A percentile compares a stretch with the other conserved stretches of the same genome.
phyloP scores from a whole-genome alignment of 2,113 vertebrate genomes.

The Entelurus aequoreus region DNA sequence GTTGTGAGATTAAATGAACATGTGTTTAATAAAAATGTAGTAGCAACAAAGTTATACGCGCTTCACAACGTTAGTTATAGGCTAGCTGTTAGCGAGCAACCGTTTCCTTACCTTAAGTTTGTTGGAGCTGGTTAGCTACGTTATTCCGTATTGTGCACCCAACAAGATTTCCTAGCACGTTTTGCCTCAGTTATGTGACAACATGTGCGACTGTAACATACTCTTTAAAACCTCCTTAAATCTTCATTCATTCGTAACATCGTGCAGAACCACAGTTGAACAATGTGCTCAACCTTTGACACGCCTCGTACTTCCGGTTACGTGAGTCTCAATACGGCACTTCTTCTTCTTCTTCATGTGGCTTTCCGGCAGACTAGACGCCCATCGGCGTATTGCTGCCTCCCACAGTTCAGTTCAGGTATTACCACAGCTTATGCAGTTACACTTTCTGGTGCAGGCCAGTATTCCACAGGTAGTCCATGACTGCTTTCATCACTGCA shows the following conservation, averaged over 20 bases:
- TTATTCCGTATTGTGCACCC: neutral
- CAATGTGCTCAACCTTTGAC: conserved; percentile 6
- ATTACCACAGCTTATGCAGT: no score
- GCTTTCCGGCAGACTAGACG: no score
- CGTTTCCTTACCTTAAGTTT: conserved; percentile 30
- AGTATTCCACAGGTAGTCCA: no score
- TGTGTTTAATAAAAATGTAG: no score
- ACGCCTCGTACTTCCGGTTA: conserved; percentile 53
- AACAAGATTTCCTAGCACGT: neutral
- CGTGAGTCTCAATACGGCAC: neutral
- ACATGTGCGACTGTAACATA: neutral
- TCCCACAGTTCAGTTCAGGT: no score
- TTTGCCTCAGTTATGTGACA: rapidly evolving
- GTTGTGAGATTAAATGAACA: no score
- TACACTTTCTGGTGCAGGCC: no score
- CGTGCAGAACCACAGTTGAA: neutral
- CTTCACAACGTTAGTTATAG: no score
- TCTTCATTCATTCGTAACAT: conserved; percentile 5
- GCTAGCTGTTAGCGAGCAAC: conserved; percentile 49
- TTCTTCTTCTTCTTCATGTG: no score
- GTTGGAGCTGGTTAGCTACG: neutral
- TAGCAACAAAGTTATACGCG: no score
- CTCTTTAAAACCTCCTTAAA: neutral
- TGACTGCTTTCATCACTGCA: no score
- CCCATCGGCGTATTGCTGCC: no score